phyloP scores from a whole-genome alignment of 2,888 invertebrate species.

The Diplazon laetatorius region DNA sequence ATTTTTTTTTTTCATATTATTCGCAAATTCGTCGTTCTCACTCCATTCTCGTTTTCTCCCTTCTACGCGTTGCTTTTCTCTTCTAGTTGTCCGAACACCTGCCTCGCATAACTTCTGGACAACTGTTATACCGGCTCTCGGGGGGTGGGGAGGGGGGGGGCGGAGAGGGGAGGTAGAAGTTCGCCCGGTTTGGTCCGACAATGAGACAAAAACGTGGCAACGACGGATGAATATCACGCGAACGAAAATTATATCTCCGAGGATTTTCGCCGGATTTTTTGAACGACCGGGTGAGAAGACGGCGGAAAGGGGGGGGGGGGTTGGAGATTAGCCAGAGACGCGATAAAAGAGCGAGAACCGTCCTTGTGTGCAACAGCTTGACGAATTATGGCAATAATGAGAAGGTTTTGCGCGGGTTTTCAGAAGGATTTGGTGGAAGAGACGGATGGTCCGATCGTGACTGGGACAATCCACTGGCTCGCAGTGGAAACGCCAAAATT shows the following conservation, averaged over 20 bases:
- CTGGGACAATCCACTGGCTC: neutral
- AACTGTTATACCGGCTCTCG: conserved; percentile 3
- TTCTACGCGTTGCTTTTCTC: conserved; percentile 16
- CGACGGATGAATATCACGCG: conserved; percentile 43
- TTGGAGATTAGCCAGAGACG: neutral
- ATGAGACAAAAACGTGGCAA: conserved; percentile 9
- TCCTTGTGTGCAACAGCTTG: conserved; percentile 1
- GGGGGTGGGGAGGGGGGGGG: too few species aligned
- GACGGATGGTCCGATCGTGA: conserved; percentile 1
- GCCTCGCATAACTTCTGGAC: conserved; percentile 54
- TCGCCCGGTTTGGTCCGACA: conserved; percentile 1
- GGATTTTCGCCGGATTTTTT: conserved; percentile 5
- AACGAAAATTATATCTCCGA: conserved; percentile 44
- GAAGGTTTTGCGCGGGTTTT: neutral
- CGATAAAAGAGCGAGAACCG: neutral
- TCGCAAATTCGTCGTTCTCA: conserved; percentile 36
- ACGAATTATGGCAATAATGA: conserved; percentile 34
- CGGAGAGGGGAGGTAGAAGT: too few species aligned
- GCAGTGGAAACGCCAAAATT: neutral
- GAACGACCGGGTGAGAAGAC: neutral
- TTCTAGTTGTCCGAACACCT: conserved; percentile 54
- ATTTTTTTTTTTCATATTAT: too few species aligned
- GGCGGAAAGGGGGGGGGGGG: too few species aligned
- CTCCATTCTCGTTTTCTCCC: neutral
- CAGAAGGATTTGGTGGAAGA: neutral